phyloP scores from a whole-genome alignment of 1,140 invertebrate genomes.

The Coptotermes formosanus region DNA sequence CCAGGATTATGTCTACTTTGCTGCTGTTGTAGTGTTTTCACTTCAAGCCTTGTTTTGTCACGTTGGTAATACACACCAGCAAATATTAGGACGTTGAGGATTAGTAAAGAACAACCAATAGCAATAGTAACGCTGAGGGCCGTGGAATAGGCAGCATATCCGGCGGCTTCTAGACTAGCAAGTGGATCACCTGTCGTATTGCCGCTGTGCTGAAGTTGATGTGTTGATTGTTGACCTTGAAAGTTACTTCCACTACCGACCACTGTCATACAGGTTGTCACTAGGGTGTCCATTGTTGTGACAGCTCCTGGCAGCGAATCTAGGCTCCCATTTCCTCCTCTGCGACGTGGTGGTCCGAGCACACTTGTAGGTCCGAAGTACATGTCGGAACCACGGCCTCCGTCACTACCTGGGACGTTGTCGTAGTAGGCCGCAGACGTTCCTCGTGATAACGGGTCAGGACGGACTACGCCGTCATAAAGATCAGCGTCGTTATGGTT shows the following conservation, averaged over 20 bases:
- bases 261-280: conserved; percentile 56
- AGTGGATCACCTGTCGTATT: conserved; percentile 62
- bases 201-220: conserved; percentile 40
- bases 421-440: background rate
- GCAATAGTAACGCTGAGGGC: conserved; percentile 84
- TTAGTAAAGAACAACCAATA: conserved; percentile 81
- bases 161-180: conserved; percentile 74
- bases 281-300: conserved; percentile 52
- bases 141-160: conserved; percentile 76
- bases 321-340: conserved; percentile 41
- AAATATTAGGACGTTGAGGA: conserved; percentile 84
- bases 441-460: conserved; percentile 66
- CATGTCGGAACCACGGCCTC: background rate
- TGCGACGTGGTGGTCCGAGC: background rate
- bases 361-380: background rate
- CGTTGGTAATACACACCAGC: conserved; percentile 84
- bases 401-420: background rate
- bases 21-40: conserved; percentile 69
- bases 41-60: conserved; percentile 76
- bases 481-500: conserved; percentile 77
- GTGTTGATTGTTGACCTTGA: conserved; percentile 50
- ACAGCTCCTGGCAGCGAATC: conserved; percentile 36
- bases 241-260: conserved; percentile 42
- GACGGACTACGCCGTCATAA: conserved; percentile 77
- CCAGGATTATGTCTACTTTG: conserved; percentile 38